Base-by-base conservation (phyloP, 2,888 invertebrate genomes). In the Tetranychus truncatus region DNA sequence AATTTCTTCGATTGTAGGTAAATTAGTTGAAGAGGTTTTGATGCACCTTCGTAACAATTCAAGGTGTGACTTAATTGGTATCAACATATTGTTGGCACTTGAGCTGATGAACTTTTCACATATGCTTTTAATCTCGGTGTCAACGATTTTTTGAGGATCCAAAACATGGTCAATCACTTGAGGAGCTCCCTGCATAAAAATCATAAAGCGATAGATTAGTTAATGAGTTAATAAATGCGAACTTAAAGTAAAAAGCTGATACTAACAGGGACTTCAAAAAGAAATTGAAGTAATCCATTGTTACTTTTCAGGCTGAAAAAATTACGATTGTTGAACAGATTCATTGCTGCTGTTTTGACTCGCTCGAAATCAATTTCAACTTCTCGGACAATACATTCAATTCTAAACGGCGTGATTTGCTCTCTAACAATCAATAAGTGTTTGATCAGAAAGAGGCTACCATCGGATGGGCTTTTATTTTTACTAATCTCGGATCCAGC, bases 401-500 rank as follows among this genome's bases (percentile, higher is more conserved):
- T 92, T 83, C 96, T 94, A 82, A 97, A 99, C 0, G 99, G 97
- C 0, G 96, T 94, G 45, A 97, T 97, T 83, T 99, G 99, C 82
- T 99, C 99, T 34, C 99, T 85, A 1, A 99, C 85, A 76, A 99
- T 99, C 4, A 99, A 85, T 76, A 99, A 84, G 84, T 99, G 99
- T 82, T 99, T 99, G 71, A 99, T 93, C 84, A 96, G 90, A 83
- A 99, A 99, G n/a, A 99, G 85, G 81, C 92, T 89, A 0, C 92
- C 95, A 83, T 99, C 96, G n/a, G 95, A 85, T 74, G 76, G 79
- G 82, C 87, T 87, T 84, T 89, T 91, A 79, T 87, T 87, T 0
- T 86, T 82, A 0, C 89, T 86, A 79, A 99, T 97, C 79, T 89
- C 88, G 75, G 87, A 86, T 0, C 90, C 88, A 0, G 97, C 97